Base-by-base conservation (phyloP, 2,113 vertebrate genomes). In the Tragelaphus strepsiceros region DNA sequence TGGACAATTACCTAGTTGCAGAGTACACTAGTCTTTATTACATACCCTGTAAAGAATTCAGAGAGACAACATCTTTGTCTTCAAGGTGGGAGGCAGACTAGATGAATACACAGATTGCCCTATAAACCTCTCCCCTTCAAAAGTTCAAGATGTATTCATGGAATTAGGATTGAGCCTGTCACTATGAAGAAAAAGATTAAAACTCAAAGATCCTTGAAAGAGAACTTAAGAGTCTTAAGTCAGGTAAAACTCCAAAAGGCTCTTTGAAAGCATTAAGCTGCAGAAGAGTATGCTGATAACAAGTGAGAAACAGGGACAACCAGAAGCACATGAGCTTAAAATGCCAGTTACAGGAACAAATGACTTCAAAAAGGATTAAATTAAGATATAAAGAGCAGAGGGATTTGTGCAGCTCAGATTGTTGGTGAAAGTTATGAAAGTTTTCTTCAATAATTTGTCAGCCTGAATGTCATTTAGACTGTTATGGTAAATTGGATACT, bases 381-480 rank as follows among this genome's bases (percentile, higher is more conserved):
- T 96, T 92, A 96, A 94, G 49, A 64, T 88, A 80, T 88, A 90
- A 94, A 94, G 39, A 83, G 17, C 53, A 94, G 15, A 94, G 46
- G 35, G 15, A 91, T 83, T 87, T 86, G 77, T 77, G 51, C 22
- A 80, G 26, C 77, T 91, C 62, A 80, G 67, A n/a, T 86, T 91
- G 39, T 35, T 88, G 32, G 64, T 86, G 17, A 80, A 94, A 96
- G 43, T 94, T 86, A 85, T 74, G 54, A 67, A 53, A 56, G 3
- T 35, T 53, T 94, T 80, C 13, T 74, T 46, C 12, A 61, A 30
- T 87, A 49, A 61, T 78, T 71, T 91, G 43, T 56, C 22, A 64
- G 8, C 4, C 5, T 74, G 54, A 88, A 43, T 71, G 19, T 16
- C 83, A 17, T 86, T 92, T 87, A 61, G 30, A 22, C 22, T 64